phyloP scores from a whole-genome alignment of 2,888 invertebrate genomes.

The Hypsopygia costalis region DNA sequence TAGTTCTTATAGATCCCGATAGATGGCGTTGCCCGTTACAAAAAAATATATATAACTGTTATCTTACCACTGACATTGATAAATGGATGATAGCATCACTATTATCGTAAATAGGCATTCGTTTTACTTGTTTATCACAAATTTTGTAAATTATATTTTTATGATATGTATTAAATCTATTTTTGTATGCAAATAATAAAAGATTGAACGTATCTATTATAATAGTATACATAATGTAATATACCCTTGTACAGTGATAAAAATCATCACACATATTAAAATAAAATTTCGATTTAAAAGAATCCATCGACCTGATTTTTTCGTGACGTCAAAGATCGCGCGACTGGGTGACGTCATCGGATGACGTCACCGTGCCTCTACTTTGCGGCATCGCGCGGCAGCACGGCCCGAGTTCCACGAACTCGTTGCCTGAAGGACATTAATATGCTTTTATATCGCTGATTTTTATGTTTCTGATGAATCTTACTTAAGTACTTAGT shows the following conservation, averaged over 20 bases:
- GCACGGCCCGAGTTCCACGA: conserved; percentile 42
- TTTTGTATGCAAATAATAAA: too few relatives aligned
- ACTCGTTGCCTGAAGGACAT: conserved; percentile 37
- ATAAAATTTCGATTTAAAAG: background rate
- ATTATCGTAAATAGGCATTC: too few relatives aligned
- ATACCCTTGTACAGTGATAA: too few relatives aligned
- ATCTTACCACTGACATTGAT: conserved; percentile 1
- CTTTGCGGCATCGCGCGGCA: conserved; percentile 30
- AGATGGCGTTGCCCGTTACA: conserved; percentile 43
- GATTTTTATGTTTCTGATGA: conserved; percentile 3
- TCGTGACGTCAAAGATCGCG: conserved; percentile 46
- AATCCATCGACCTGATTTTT: background rate
- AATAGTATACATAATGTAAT: too few relatives aligned
- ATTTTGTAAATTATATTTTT: too few relatives aligned
- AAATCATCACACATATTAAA: too few relatives aligned
- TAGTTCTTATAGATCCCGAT: conserved; percentile 11
- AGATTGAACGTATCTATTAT: too few relatives aligned
- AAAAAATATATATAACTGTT: conserved; percentile 1
- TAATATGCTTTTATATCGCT: conserved; percentile 17
- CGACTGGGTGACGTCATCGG: conserved; percentile 57
- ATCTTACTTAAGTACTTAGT: too few relatives aligned
- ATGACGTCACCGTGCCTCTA: conserved; percentile 45
- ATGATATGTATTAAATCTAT: too few relatives aligned
- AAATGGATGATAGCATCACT: background rate
- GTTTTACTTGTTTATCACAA: too few relatives aligned